These are phyloP conservation scores for Neolamprologus variostigma DNA, from an alignment of 2,113 vertebrate genomes.

Conservation along the genomic window DNA sequence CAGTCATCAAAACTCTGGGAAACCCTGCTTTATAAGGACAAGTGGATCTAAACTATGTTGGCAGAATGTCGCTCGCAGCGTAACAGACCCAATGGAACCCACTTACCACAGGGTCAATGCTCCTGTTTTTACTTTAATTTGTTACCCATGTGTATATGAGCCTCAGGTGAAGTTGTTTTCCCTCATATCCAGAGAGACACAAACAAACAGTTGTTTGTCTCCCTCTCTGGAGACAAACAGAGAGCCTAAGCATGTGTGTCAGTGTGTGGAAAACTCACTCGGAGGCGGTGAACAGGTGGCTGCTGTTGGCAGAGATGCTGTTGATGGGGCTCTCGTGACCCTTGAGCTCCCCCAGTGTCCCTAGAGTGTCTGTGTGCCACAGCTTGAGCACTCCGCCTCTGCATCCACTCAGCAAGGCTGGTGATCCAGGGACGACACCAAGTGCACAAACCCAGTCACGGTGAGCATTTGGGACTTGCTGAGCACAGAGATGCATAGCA, in stretches of 20 bases:
- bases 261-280: constrained; percentile 78
- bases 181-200: not conserved
- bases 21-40: not conserved
- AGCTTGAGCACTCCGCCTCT: constrained; percentile 88
- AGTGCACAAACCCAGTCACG: constrained; percentile 96
- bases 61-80: not conserved
- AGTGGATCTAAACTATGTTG: not conserved
- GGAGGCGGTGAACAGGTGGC: constrained; percentile 89
- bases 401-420: constrained; percentile 85
- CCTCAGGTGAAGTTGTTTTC: not conserved
- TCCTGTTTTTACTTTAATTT: not conserved
- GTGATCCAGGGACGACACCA: constrained; percentile 75
- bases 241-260: not conserved
- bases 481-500: not conserved
- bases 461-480: constrained; percentile 97
- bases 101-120: not conserved
- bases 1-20: not conserved
- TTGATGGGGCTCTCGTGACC: constrained; percentile 96
- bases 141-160: not conserved
- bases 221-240: not conserved
- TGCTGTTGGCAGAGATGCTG: constrained; percentile 87
- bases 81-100: not conserved
- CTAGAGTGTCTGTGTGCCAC: constrained; percentile 85
- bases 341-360: constrained; percentile 79
- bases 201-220: not conserved